These are phyloP conservation scores for Stictonetta naevosa DNA, from an alignment of 2,113 vertebrate species.

Conservation along the genomic window DNA sequence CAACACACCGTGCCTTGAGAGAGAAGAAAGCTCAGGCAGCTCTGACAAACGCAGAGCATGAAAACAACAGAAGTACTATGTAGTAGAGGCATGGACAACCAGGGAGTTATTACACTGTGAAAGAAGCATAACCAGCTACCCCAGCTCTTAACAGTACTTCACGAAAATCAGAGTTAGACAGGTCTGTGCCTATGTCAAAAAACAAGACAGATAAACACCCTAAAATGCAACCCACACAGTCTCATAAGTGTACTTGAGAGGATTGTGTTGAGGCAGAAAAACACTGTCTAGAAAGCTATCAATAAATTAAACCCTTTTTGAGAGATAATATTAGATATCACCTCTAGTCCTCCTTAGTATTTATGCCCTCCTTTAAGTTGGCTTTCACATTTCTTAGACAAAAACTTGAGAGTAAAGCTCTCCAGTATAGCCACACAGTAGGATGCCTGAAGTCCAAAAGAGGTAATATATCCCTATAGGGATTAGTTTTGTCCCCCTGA, in stretches of 20 bases:
- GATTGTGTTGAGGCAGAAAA: constrained; percentile 7
- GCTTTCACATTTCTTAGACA: not conserved
- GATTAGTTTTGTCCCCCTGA: not conserved
- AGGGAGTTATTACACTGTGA: not conserved
- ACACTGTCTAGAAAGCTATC: not conserved
- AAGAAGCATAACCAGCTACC: not conserved
- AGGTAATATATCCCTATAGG: not conserved
- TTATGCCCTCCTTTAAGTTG: not conserved
- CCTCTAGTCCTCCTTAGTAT: not conserved
- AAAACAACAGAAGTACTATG: not conserved
- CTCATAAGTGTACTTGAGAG: not conserved
- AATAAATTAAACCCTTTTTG: not conserved
- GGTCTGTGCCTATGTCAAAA: not conserved
- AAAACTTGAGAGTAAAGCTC: not conserved
- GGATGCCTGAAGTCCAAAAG: not conserved
- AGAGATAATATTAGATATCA: not conserved
- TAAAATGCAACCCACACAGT: not conserved
- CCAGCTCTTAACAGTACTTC: not conserved
- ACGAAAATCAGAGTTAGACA: not conserved
- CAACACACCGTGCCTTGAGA: not conserved
- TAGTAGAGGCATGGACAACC: not conserved
- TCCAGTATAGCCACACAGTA: not conserved
- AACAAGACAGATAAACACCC: not conserved
- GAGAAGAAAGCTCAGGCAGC: not conserved
- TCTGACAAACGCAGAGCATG: not conserved